Evolutionary conservation across 64 coral and sea anemone genomes (phyloP).

Genomic region (Actinia tenebrosa): DNA sequence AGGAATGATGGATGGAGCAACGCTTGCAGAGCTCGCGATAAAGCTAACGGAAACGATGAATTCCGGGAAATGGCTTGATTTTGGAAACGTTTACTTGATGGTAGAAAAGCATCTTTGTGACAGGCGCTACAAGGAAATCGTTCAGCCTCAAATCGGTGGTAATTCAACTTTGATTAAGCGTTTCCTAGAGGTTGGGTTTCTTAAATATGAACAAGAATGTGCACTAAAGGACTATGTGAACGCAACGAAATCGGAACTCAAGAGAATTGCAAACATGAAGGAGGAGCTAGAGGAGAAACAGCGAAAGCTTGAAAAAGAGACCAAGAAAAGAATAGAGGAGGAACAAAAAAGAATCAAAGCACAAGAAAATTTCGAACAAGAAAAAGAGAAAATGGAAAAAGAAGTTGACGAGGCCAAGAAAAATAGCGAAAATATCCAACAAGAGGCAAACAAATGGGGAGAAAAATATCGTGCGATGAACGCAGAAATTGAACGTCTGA

Average conservation of each 20-base stretch:
- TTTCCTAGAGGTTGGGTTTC: neutral
- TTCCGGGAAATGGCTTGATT: conserved; percentile 17
- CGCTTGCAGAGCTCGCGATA: conserved; percentile 12
- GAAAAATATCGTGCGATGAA: neutral
- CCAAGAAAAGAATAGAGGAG: conserved; percentile 15
- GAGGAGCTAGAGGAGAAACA: conserved; percentile 28
- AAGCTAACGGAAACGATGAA: conserved; percentile 22
- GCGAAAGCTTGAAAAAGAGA: conserved; percentile 10
- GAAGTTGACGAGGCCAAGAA: neutral
- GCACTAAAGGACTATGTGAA: conserved; percentile 13
- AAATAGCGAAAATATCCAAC: neutral
- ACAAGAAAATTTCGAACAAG: neutral
- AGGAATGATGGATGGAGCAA: conserved; percentile 39
- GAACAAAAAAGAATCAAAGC: conserved; percentile 12
- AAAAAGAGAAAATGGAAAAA: neutral
- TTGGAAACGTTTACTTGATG: conserved; percentile 36
- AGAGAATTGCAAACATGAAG: conserved; percentile 1
- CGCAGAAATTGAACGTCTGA: neutral
- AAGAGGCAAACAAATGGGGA: neutral
- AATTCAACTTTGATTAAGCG: neutral
- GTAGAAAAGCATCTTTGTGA: conserved; percentile 62
- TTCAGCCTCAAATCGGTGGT: conserved; percentile 24
- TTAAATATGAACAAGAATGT: conserved; percentile 38
- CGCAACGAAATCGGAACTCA: conserved; percentile 22
- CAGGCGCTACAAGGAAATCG: conserved; percentile 23